Percentiles rank a stretch among this genome's conserved stretches.
These are phyloP conservation scores for Apostichopus parvimensis DNA, from an alignment of 35 echinoderm and acorn worm genomes.

Conservation along the genomic window DNA sequence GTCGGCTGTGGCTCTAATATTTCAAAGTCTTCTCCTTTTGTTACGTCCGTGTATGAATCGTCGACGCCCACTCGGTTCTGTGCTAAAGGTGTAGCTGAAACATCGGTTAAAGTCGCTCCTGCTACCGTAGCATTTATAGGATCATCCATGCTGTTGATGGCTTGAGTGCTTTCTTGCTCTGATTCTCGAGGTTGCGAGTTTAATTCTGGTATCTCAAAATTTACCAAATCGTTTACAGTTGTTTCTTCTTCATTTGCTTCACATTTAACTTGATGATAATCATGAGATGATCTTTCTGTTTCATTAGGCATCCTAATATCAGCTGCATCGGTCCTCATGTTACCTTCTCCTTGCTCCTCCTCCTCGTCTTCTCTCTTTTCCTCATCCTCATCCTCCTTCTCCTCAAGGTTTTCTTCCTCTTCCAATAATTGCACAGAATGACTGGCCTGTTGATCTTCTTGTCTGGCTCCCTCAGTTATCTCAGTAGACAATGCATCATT, in stretches of 20 bases:
- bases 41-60: not conserved
- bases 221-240: not conserved
- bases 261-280: not conserved
- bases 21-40: constrained; percentile 32
- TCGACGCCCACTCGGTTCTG: not conserved
- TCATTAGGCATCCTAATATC: not conserved
- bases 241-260: not conserved
- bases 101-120: not conserved
- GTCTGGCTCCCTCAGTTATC: not conserved
- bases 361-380: not conserved
- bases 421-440: not conserved
- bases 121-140: not conserved
- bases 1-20: not conserved
- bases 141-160: not conserved
- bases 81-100: not conserved
- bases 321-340: not conserved
- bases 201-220: not conserved
- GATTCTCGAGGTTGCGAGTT: not conserved
- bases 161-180: not conserved
- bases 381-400: constrained; percentile 8
- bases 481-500: not conserved
- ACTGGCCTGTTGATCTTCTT: not conserved
- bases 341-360: not conserved
- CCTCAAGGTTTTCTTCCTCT: not conserved
- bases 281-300: not conserved